Conservation (phyloP, 2,888 invertebrate genomes). For the Phyto melanocephala region DNA sequence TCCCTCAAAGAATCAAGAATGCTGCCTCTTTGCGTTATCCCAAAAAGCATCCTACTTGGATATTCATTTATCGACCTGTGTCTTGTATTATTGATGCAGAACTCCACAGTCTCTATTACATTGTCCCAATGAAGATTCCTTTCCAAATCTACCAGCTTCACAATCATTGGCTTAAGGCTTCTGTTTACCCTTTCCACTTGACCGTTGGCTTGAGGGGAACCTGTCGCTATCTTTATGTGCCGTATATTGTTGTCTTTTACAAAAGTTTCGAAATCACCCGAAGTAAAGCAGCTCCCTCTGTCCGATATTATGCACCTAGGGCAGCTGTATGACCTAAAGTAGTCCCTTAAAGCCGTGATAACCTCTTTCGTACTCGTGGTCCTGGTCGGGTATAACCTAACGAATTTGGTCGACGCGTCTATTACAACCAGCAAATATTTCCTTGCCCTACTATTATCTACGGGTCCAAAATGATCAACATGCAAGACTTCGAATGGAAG, state of each 20-base stretch:
- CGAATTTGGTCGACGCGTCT: constrained; percentile 55
- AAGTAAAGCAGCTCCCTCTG: constrained; percentile 64
- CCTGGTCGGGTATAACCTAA: constrained; percentile 42
- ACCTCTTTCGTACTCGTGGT: constrained; percentile 45
- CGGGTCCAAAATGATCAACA: constrained; percentile 47
- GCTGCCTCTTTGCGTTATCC: constrained; percentile 51
- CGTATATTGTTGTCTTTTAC: constrained; percentile 42
- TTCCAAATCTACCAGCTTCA: constrained; percentile 47
- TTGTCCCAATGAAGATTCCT: constrained; percentile 41
- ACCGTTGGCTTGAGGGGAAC: constrained; percentile 65
- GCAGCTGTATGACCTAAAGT: constrained; percentile 63
- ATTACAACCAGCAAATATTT: constrained; percentile 50
- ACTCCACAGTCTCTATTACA: constrained; percentile 37
- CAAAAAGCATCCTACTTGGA: constrained; percentile 62
- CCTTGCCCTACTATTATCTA: constrained; percentile 23
- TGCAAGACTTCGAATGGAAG: constrained; percentile 43
- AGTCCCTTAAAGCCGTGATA: constrained; percentile 60
- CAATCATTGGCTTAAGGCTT: constrained; percentile 62
- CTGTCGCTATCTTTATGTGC: constrained; percentile 60
- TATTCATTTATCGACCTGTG: constrained; percentile 46
- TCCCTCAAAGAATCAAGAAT: constrained; percentile 47
- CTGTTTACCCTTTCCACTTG: constrained; percentile 66
- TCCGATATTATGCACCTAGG: constrained; percentile 51
- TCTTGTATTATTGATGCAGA: constrained; percentile 47
- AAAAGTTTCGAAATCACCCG: constrained; percentile 61